These are phyloP conservation scores for Cotesia typhae DNA, from an alignment of 1,140 invertebrate species.

Conservation along the genomic window DNA sequence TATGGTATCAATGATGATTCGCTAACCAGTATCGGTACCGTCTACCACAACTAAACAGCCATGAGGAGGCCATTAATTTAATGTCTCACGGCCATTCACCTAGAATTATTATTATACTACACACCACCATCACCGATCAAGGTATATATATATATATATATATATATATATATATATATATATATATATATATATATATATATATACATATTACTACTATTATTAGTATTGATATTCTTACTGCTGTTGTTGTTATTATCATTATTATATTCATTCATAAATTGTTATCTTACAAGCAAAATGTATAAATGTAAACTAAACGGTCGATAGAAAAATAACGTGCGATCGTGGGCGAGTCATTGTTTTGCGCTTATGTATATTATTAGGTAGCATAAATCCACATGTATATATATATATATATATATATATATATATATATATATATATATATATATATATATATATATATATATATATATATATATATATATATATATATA, in stretches of 20 bases:
- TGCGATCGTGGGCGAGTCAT: constrained; percentile 20
- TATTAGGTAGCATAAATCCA: constrained; percentile 7
- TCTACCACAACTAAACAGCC: constrained; percentile 11
- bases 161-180: too few relatives aligned
- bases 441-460: neutral
- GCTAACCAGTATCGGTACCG: constrained; percentile 2
- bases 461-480: neutral
- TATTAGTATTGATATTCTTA: too few relatives aligned
- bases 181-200: too few relatives aligned
- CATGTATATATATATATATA: neutral
- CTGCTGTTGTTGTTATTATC: too few relatives aligned
- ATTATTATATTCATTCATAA: constrained; percentile 48
- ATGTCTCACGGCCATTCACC: constrained; percentile 35
- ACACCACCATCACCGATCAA: neutral
- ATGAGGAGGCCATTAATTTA: constrained; percentile 40
- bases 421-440: neutral
- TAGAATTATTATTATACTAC: neutral
- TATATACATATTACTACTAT: too few relatives aligned
- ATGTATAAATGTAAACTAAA: neutral
- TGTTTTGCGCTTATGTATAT: constrained; percentile 23
- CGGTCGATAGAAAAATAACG: constrained; percentile 1
- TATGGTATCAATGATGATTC: neutral
- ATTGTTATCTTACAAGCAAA: constrained; percentile 39
- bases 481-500: neutral
- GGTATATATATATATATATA: too few relatives aligned